phyloP scores from a whole-genome alignment of 2,113 vertebrate genomes.

The Nothoprocta perdicaria region DNA sequence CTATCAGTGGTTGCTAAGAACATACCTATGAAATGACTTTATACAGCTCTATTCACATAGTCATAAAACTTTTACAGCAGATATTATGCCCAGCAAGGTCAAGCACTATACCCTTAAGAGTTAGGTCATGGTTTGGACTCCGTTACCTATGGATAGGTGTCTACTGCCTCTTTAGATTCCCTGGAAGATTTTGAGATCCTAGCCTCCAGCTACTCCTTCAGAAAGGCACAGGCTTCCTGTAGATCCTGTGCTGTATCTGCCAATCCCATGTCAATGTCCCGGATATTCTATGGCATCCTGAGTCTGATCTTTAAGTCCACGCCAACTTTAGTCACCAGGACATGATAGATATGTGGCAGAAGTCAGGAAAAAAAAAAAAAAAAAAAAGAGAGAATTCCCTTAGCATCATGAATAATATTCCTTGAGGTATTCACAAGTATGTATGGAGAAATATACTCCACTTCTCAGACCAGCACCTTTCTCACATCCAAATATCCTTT shows the following conservation, averaged over 20 bases:
- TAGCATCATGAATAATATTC: rapidly evolving
- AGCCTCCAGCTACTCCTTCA: background rate
- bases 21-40: background rate
- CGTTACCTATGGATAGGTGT: background rate
- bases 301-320: background rate
- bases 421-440: background rate
- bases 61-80: background rate
- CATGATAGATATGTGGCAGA: background rate
- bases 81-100: background rate
- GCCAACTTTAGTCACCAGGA: background rate
- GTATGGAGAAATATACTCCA: background rate
- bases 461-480: background rate
- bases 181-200: background rate
- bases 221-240: background rate
- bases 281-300: background rate
- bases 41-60: background rate
- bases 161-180: background rate
- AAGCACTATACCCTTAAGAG: background rate
- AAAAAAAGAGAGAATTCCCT: background rate
- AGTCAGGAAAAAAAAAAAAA: background rate
- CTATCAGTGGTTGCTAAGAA: background rate
- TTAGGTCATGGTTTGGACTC: background rate
- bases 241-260: background rate
- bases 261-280: background rate
- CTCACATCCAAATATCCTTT: background rate